A percentile compares a stretch with the other conserved stretches of the same genome.
These are phyloP conservation scores for Araneus ventricosus DNA, from an alignment of 1,140 invertebrate genomes.

Conservation along the genomic window DNA sequence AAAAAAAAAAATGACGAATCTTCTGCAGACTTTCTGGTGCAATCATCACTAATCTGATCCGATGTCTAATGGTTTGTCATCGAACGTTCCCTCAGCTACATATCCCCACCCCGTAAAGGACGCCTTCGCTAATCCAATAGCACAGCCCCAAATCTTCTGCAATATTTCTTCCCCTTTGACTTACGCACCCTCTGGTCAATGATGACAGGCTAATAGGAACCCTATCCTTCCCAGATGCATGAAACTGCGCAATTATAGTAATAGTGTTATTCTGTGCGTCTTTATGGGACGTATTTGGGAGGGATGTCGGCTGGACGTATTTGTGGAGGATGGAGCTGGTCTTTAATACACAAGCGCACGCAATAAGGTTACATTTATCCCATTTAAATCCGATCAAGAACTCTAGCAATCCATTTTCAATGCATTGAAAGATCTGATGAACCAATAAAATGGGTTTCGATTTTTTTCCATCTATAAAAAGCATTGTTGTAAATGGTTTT, in stretches of 20 bases:
- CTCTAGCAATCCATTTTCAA: too few species aligned
- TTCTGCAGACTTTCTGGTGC: neutral
- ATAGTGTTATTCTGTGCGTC: neutral
- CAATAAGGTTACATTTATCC: too few species aligned
- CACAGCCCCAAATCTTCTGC: slow-evolving; percentile 54
- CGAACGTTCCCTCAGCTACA: neutral
- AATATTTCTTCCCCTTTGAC: slow-evolving; percentile 69
- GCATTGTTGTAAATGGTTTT: too few species aligned
- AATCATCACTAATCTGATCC: slow-evolving; percentile 36
- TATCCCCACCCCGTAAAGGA: neutral
- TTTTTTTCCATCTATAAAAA: too few species aligned
- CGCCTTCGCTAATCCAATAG: slow-evolving; percentile 43
- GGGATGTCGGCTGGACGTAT: too few species aligned
- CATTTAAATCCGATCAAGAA: too few species aligned
- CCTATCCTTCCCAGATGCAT: slow-evolving; percentile 34
- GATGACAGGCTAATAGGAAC: slow-evolving; percentile 61
- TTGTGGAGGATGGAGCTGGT: neutral
- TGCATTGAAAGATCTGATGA: too few species aligned
- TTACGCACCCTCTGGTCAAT: slow-evolving; percentile 10
- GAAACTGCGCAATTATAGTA: slow-evolving; percentile 39
- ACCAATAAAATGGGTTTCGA: too few species aligned
- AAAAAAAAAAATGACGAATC: neutral
- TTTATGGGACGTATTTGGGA: neutral
- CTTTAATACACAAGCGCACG: too few species aligned
- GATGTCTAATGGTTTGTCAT: slow-evolving; percentile 59